A percentile compares a stretch with the other conserved stretches of the same genome.
phyloP scores from a whole-genome alignment of 2,113 vertebrate species.

The Neoarius graeffei region DNA sequence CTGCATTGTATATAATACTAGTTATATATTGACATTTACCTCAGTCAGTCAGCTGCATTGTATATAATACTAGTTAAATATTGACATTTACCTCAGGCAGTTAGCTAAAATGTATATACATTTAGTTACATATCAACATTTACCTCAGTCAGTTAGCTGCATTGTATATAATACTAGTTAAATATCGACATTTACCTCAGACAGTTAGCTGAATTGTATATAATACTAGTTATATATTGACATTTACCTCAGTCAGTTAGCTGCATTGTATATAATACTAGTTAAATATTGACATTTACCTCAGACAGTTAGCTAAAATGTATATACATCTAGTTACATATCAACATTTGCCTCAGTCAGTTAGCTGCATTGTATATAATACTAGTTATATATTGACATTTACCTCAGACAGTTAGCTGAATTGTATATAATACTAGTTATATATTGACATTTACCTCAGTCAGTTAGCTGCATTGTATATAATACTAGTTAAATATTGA shows the following conservation, averaged over 20 bases:
- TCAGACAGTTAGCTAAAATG: too few relatives aligned
- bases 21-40: background rate
- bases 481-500: too few relatives aligned
- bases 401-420: background rate
- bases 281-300: too few relatives aligned
- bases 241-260: background rate
- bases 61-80: background rate
- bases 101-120: background rate
- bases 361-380: too few relatives aligned
- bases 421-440: background rate
- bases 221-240: too few relatives aligned
- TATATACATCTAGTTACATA: background rate
- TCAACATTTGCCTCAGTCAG: too few relatives aligned
- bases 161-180: background rate
- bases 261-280: background rate
- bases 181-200: too few relatives aligned
- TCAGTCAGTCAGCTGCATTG: background rate
- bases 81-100: background rate
- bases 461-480: background rate
- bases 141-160: background rate
- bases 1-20: background rate
- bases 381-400: too few relatives aligned
- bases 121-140: too few relatives aligned
- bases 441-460: background rate
- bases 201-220: too few relatives aligned